Percentiles rank a stretch among this genome's conserved stretches.
These are phyloP conservation scores for Anodontia alba DNA, from an alignment of 2,888 invertebrate genomes.

Conservation along the genomic window DNA sequence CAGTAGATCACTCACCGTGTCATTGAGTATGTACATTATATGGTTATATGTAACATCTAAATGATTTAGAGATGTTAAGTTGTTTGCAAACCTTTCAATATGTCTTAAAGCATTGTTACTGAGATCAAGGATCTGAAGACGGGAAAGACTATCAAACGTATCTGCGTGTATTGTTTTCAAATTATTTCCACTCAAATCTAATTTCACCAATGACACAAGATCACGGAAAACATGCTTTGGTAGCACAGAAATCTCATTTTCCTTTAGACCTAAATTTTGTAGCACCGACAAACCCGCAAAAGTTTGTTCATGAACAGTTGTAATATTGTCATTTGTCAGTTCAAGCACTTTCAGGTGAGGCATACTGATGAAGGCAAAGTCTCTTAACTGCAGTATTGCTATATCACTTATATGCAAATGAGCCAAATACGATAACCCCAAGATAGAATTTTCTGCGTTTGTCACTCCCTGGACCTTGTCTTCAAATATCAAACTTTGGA, in stretches of 20 bases:
- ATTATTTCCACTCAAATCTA: constrained; percentile 70
- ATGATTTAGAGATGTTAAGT: constrained; percentile 38
- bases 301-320: constrained; percentile 27
- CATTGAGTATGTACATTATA: constrained; percentile 49
- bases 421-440: constrained; percentile 24
- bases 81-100: constrained; percentile 43
- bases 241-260: constrained; percentile 48
- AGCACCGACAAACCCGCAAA: constrained; percentile 35
- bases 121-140: constrained; percentile 54
- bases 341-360: constrained; percentile 24
- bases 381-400: constrained; percentile 32
- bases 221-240: constrained; percentile 59
- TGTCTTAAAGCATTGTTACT: constrained; percentile 50
- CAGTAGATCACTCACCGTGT: constrained; percentile 38
- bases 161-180: constrained; percentile 38
- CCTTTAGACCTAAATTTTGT: constrained; percentile 34
- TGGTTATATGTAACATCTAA: constrained; percentile 56
- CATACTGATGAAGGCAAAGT: constrained; percentile 23
- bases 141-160: constrained; percentile 45
- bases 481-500: constrained; percentile 22
- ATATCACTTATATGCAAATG: constrained; percentile 44
- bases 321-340: constrained; percentile 44
- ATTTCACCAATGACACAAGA: constrained; percentile 52
- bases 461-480: neutral
- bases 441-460: neutral